Evolutionary conservation across 1,140 invertebrate species (phyloP), one percentile per base, ranked within the genome.

Genomic region (Drosophila athabasca): DNA sequence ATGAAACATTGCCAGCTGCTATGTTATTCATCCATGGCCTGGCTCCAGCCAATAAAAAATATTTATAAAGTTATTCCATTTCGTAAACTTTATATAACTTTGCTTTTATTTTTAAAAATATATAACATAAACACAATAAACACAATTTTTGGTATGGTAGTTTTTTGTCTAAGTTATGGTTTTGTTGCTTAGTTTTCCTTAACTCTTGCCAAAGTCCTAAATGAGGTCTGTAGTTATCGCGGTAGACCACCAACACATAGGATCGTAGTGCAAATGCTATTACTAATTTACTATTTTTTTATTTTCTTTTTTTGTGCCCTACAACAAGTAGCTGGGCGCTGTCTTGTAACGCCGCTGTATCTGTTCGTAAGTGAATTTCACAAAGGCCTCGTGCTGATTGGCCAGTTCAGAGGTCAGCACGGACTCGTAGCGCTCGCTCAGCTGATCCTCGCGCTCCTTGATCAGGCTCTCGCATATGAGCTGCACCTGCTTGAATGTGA

Each of bases 301-400:
- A 39, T 26, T 55, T 49, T 62, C 24, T 43, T 39, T 17, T 72
- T 43, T 60, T 61, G 69, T 66, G 59, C 62, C 75, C 87, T 87
- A 87, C 75, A 83, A 87, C 60, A 87, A 77, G 53, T 87, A 93
- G 94, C 95, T 95, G 91, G 96, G 95, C 94, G 93, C 94, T 94
- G 94, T 94, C 92, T 96, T 95, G 91, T 97, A 97, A 92, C 95
- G 95, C 92, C 95, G 96, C 88, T 97, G 96, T 90, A 99, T 96
- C 94, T 99, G 98, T 93, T 99, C 98, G 90, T 97, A 96, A 74
- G 98, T 99, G 92, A 99, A 99, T 92, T 98, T 98, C 19, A 99
- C 97, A 93, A 99, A 99, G 82, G 97, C 96, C 93, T 99, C 98
- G 92, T 99, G 99, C 92, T 99, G 98, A 93, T 99, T 98, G 49